phyloP scores from a whole-genome alignment of 2,888 invertebrate species.

The Apamea epomidion region DNA sequence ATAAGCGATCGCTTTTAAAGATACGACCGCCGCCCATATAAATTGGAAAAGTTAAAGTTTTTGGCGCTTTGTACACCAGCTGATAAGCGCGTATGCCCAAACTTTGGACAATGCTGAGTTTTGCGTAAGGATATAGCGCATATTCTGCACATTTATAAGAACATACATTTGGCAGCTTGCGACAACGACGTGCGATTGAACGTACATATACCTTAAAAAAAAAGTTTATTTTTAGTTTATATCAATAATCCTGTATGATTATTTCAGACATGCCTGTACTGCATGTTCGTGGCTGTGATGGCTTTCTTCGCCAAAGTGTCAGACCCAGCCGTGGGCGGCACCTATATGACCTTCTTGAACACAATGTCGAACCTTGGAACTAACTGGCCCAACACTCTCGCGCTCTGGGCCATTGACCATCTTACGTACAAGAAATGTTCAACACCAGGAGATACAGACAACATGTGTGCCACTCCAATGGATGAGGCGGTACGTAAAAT shows the following conservation, averaged over 20 bases:
- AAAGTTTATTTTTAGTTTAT: not conserved
- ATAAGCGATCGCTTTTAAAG: no score
- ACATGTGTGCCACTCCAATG: conserved; percentile 91
- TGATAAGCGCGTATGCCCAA: not conserved
- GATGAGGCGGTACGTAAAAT: conserved; percentile 91
- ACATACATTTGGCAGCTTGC: not conserved
- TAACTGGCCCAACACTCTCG: conserved; percentile 98
- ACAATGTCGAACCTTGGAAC: conserved; percentile 99
- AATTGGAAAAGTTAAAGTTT: not conserved
- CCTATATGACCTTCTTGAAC: conserved; percentile 99
- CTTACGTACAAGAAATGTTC: conserved; percentile 95
- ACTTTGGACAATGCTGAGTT: not conserved
- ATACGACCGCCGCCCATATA: not conserved
- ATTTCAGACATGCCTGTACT: conserved; percentile 95
- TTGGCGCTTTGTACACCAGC: not conserved
- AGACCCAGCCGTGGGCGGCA: conserved; percentile 99
- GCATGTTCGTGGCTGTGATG: conserved; percentile 99
- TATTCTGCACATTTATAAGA: not conserved
- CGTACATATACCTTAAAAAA: not conserved
- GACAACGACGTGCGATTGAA: not conserved
- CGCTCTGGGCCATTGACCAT: conserved; percentile 97
- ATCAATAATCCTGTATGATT: not conserved
- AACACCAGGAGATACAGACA: conserved; percentile 84
- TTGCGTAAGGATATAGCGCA: not conserved
- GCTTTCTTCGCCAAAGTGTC: conserved; percentile 99